Conservation (phyloP, 2,888 invertebrate genomes). For the Latheticus oryzae region DNA sequence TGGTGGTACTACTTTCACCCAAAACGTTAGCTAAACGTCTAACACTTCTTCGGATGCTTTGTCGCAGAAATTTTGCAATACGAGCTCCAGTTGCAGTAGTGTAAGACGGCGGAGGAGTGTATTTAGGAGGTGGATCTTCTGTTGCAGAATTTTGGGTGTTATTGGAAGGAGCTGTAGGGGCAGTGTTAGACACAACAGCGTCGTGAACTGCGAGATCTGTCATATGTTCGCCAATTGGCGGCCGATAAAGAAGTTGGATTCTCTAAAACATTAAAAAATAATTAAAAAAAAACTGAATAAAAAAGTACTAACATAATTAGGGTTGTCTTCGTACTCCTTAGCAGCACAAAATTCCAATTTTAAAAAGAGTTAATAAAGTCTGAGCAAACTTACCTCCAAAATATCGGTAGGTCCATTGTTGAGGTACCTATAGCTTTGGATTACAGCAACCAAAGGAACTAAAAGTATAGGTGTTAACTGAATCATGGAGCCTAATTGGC, state of each 20-base stretch:
- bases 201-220: slow-evolving; percentile 63
- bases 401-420: slow-evolving; percentile 88
- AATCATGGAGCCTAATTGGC: slow-evolving; percentile 80
- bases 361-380: slow-evolving; percentile 1
- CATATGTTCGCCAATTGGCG: slow-evolving; percentile 70
- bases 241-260: slow-evolving; percentile 85
- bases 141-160: slow-evolving; percentile 52
- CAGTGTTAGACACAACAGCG: slow-evolving; percentile 53
- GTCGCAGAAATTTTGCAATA: slow-evolving; percentile 78
- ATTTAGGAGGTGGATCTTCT: slow-evolving; percentile 90
- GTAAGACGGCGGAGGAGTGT: slow-evolving; percentile 93
- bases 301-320: slow-evolving; percentile 51
- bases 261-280: slow-evolving; percentile 72
- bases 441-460: slow-evolving; percentile 78
- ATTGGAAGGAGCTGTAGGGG: too few relatives aligned
- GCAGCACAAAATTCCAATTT: slow-evolving; percentile 21
- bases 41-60: slow-evolving; percentile 83
- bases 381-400: slow-evolving; percentile 77
- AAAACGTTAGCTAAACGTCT: slow-evolving; percentile 73
- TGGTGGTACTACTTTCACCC: slow-evolving; percentile 64
- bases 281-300: slow-evolving; percentile 3
- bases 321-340: slow-evolving; percentile 51
- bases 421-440: slow-evolving; percentile 81
- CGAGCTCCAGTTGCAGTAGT: slow-evolving; percentile 91
- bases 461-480: slow-evolving; percentile 82